Percentiles rank a stretch among this genome's conserved stretches.
These are phyloP conservation scores for Pardosa pseudoannulata DNA, from an alignment of 2,888 invertebrate genomes.

Conservation along the genomic window DNA sequence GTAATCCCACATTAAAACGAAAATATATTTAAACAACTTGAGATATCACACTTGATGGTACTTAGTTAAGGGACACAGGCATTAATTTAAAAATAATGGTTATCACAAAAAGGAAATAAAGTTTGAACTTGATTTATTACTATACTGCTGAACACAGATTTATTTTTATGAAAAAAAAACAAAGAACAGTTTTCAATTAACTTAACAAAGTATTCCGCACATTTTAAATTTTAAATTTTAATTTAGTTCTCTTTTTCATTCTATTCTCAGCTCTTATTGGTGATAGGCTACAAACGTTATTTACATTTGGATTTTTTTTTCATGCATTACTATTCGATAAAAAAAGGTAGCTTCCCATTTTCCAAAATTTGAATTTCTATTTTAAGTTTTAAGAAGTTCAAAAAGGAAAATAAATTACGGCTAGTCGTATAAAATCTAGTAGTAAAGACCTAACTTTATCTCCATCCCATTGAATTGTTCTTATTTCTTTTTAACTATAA, in stretches of 20 bases:
- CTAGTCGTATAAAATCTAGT: not conserved
- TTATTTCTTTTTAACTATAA: not conserved
- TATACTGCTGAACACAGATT: no score
- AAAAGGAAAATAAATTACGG: slow-evolving; percentile 7
- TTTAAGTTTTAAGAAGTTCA: not conserved
- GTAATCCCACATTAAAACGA: no score
- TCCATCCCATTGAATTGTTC: not conserved
- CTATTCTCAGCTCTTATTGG: slow-evolving; percentile 13
- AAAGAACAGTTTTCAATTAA: no score
- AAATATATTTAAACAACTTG: no score
- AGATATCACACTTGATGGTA: no score
- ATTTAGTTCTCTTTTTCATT: not conserved
- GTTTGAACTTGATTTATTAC: no score
- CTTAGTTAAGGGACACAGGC: no score
- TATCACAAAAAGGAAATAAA: no score
- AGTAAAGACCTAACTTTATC: slow-evolving; percentile 6
- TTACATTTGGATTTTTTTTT: not conserved
- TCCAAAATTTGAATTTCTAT: slow-evolving; percentile 9
- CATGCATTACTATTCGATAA: slow-evolving; percentile 1
- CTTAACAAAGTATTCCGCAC: slow-evolving; percentile 58
- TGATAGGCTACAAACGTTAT: slow-evolving; percentile 26
- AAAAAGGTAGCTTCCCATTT: not conserved
- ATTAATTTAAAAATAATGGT: no score
- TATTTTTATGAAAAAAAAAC: no score
- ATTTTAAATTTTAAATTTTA: slow-evolving; percentile 28